A percentile compares a stretch with the other conserved stretches of the same genome.
Conservation (phyloP, 2,888 invertebrate genomes). For the Allygus modestus region DNA sequence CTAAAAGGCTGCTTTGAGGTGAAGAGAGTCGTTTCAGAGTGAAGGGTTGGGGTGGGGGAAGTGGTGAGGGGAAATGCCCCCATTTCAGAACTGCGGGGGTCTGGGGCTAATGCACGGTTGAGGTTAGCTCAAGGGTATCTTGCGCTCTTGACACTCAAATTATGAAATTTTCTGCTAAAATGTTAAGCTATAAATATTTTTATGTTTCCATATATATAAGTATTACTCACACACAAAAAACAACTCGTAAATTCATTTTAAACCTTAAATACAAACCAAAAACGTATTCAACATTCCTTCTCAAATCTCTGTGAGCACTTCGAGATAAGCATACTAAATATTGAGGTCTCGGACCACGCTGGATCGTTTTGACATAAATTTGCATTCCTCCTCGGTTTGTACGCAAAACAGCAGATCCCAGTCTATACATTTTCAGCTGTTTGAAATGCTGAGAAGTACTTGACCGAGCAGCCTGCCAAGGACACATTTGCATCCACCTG, state of each 20-base stretch:
- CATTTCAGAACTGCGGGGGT: constrained; percentile 32
- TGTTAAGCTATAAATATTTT: too few species aligned
- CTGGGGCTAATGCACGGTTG: constrained; percentile 43
- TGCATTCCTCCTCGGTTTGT: not conserved
- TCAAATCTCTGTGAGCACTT: too few species aligned
- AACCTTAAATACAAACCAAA: too few species aligned
- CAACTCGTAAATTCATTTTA: too few species aligned
- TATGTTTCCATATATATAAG: too few species aligned
- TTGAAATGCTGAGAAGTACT: not conserved
- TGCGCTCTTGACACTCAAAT: not conserved
- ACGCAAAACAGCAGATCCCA: not conserved
- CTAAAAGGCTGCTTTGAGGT: not conserved
- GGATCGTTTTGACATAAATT: not conserved
- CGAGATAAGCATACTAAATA: too few species aligned
- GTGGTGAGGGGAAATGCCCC: constrained; percentile 39
- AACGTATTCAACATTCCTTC: too few species aligned
- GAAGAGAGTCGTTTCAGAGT: not conserved
- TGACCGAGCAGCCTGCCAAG: not conserved
- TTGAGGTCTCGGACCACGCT: too few species aligned
- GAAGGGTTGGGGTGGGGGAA: not conserved
- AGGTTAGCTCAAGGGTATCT: constrained; percentile 18
- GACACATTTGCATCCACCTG: not conserved
- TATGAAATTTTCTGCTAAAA: not conserved
- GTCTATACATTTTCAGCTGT: not conserved
- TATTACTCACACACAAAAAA: too few species aligned